Conservation (phyloP, 1,140 invertebrate species). For the Drosophila setifemur region DNA sequence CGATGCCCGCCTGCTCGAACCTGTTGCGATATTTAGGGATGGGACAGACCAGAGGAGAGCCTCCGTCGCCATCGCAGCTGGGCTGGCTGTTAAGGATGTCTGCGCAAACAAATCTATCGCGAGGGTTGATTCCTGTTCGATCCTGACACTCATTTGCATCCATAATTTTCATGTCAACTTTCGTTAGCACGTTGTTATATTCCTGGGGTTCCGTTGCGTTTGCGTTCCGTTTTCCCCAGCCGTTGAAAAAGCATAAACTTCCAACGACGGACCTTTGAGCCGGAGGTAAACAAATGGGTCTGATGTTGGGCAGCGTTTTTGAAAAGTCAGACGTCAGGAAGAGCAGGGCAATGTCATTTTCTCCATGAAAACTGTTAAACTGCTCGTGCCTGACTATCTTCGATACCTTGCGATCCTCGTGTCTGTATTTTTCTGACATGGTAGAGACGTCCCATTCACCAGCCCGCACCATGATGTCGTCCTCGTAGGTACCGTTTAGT, state of each 20-base stretch:
- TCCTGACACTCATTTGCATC: constrained; percentile 78
- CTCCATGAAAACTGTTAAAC: background rate
- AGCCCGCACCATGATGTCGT: constrained; percentile 21
- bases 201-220: no score
- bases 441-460: constrained; percentile 33
- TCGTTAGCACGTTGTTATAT: constrained; percentile 84
- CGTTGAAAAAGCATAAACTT: constrained; percentile 19
- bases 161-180: constrained; percentile 85
- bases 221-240: constrained; percentile 37
- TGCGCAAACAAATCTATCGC: constrained; percentile 83
- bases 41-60: constrained; percentile 87
- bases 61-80: constrained; percentile 88
- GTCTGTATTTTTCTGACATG: background rate
- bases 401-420: constrained; percentile 4
- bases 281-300: constrained; percentile 28
- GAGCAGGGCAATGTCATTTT: constrained; percentile 26
- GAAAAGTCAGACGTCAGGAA: constrained; percentile 1
- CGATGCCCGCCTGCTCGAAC: constrained; percentile 86
- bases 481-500: constrained; percentile 77
- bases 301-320: constrained; percentile 7
- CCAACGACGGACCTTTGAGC: rapidly evolving
- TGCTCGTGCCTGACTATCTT: background rate
- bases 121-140: constrained; percentile 74
- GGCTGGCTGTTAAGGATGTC: constrained; percentile 88
- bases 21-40: constrained; percentile 82